phyloP scores from a whole-genome alignment of 2,797 vertebrate species.

The Alauda arvensis region DNA sequence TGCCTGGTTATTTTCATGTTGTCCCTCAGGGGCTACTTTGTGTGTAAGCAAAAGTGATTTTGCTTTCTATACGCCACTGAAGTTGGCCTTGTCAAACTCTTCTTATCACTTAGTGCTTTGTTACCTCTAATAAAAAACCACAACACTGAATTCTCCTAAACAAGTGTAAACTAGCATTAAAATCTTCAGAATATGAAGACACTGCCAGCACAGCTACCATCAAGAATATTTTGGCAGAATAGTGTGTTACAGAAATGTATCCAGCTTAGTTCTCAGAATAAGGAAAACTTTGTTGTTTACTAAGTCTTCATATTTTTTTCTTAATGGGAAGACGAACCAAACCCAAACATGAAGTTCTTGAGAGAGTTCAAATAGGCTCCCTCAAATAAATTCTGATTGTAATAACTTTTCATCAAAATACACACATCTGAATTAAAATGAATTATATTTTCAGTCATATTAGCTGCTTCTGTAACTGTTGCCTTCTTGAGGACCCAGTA shows the following conservation, averaged over 20 bases:
- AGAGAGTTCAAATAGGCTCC: background rate
- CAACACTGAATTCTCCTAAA: background rate
- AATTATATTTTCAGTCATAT: background rate
- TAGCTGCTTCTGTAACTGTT: background rate
- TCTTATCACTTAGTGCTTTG: background rate
- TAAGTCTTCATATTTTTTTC: background rate
- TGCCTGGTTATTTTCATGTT: background rate
- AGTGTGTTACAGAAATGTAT: background rate
- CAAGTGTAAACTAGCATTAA: background rate
- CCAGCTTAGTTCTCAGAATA: background rate
- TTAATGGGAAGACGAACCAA: background rate
- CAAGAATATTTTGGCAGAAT: background rate
- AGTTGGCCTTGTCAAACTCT: background rate
- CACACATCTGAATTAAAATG: background rate
- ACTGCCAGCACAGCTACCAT: background rate
- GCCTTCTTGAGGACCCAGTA: background rate
- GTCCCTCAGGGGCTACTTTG: background rate
- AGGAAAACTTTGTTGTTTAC: background rate
- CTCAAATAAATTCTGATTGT: background rate
- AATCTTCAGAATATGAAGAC: background rate
- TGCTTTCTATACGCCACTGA: background rate
- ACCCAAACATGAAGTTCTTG: background rate
- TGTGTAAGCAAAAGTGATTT: background rate
- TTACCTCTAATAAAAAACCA: background rate
- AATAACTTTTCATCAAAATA: background rate